Evolutionary conservation across 2,888 invertebrate genomes (phyloP).

Genomic region (Colostygia pectinataria): DNA sequence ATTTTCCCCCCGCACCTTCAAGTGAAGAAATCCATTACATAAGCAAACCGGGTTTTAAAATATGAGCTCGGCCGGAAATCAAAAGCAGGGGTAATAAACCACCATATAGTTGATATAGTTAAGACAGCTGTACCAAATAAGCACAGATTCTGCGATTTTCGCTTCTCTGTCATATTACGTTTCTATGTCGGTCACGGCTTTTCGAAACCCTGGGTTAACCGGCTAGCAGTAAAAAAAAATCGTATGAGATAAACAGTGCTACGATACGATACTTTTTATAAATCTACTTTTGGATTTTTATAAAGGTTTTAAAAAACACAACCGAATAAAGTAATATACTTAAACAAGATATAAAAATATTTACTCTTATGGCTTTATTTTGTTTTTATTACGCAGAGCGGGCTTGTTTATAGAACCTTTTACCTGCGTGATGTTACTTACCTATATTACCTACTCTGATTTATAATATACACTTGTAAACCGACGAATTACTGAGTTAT

Average conservation of each 20-base stretch:
- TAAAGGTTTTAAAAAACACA: constrained; percentile 6
- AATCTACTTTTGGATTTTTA: constrained; percentile 1
- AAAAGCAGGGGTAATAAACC: no score
- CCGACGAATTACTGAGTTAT: no score
- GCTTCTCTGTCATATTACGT: background rate
- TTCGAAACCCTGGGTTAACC: background rate
- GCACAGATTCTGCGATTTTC: no score
- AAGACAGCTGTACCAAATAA: no score
- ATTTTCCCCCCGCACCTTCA: no score
- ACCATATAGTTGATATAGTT: no score
- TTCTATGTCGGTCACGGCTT: background rate
- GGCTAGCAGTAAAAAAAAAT: constrained; percentile 7
- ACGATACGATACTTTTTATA: constrained; percentile 7
- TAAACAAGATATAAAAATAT: constrained; percentile 11
- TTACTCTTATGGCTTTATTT: constrained; percentile 11
- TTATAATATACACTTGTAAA: no score
- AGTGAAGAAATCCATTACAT: no score
- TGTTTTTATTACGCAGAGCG: constrained; percentile 1
- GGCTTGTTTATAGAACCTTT: background rate
- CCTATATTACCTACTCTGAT: no score
- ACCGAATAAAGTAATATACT: constrained; percentile 8
- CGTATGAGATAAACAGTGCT: constrained; percentile 10
- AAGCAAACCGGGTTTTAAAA: no score
- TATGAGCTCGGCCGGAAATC: no score
- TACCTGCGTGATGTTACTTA: no score